Percentiles rank a stretch among this genome's conserved stretches.
These are phyloP conservation scores for Psammodynastes pulverulentus DNA, from an alignment of 2,113 vertebrate species.

Conservation along the genomic window DNA sequence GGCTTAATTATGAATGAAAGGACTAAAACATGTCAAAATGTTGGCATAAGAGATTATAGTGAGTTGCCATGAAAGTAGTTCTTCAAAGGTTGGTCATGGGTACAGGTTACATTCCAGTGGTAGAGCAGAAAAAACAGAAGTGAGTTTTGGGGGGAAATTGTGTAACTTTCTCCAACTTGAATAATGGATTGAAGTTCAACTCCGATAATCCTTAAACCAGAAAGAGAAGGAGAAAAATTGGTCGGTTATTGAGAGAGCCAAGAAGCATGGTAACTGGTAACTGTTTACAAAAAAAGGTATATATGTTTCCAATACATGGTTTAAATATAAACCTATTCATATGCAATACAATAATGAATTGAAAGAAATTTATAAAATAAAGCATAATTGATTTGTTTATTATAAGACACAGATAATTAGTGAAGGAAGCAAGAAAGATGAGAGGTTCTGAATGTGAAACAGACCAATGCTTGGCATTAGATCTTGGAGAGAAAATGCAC, in stretches of 20 bases:
- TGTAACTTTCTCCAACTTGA: background rate
- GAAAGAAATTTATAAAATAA: background rate
- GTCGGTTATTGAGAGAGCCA: background rate
- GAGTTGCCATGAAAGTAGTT: background rate
- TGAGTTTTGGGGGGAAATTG: background rate
- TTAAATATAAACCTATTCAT: background rate
- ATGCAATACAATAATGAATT: background rate
- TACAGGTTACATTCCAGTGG: background rate
- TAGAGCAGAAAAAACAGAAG: background rate
- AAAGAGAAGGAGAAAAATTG: background rate
- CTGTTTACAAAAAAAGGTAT: background rate
- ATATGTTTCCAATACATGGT: background rate
- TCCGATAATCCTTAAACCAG: background rate
- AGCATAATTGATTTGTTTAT: background rate
- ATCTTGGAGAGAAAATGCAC: background rate
- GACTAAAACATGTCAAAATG: background rate
- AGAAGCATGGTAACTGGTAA: background rate
- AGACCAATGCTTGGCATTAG: background rate
- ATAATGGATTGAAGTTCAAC: background rate
- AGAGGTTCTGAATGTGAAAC: background rate
- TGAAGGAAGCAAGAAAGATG: background rate
- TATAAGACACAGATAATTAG: background rate
- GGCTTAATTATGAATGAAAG: background rate
- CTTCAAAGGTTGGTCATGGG: background rate
- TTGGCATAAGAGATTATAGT: background rate